A percentile compares a stretch with the other conserved stretches of the same genome.
phyloP scores from a whole-genome alignment of 2,797 vertebrate genomes.

The Alfaro cultratus region DNA sequence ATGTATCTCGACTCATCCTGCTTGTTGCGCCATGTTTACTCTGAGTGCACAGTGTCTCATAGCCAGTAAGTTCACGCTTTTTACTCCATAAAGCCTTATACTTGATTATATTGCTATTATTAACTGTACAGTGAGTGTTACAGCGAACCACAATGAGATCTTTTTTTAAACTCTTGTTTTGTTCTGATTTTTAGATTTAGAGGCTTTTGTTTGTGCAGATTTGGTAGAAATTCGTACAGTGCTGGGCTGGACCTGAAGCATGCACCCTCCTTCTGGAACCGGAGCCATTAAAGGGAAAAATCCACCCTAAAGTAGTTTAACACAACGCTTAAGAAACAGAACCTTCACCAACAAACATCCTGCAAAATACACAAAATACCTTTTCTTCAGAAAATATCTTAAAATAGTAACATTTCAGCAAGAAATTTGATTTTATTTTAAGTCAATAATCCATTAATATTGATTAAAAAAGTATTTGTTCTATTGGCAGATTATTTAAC shows the following conservation, averaged over 20 bases:
- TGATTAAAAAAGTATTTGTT: background rate
- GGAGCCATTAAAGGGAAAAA: conserved; percentile 42
- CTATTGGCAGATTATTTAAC: background rate
- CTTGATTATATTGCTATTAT: conserved; percentile 58
- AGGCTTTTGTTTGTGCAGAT: conserved; percentile 59
- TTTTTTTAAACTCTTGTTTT: conserved; percentile 42
- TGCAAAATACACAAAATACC: too few species aligned
- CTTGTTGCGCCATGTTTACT: conserved; percentile 64
- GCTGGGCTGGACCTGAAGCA: conserved; percentile 74
- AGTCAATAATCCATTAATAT: too few species aligned
- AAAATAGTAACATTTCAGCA: too few species aligned
- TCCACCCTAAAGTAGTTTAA: conserved; percentile 49
- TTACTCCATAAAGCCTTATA: conserved; percentile 59
- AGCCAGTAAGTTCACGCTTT: conserved; percentile 29
- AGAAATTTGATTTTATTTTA: too few species aligned
- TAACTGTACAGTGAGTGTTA: conserved; percentile 61
- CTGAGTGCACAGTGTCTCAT: conserved; percentile 43
- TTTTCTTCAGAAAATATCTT: too few species aligned
- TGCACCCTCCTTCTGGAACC: conserved; percentile 43
- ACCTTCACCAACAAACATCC: background rate
- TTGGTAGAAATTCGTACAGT: conserved; percentile 43
- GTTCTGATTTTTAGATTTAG: conserved; percentile 36
- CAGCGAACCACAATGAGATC: conserved; percentile 43
- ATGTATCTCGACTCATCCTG: conserved; percentile 43
- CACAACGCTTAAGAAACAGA: background rate